A percentile compares a stretch with the other conserved stretches of the same genome.
These are phyloP conservation scores for Ariolimax columbianus DNA, from an alignment of 2,888 invertebrate genomes.

Conservation along the genomic window DNA sequence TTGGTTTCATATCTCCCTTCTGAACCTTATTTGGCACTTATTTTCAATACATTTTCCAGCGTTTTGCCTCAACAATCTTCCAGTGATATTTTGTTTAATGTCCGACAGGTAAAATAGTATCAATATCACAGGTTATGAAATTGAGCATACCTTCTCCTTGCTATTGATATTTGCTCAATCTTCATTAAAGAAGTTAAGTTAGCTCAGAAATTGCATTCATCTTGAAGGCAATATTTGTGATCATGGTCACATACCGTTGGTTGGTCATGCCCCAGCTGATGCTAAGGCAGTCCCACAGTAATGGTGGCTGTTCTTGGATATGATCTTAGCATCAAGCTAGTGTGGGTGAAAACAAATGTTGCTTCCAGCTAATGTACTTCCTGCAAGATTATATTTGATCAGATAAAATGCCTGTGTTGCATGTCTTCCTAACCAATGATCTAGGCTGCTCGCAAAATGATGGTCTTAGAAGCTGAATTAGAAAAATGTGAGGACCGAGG, in stretches of 20 bases:
- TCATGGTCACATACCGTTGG: too few relatives aligned
- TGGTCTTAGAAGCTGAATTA: conserved; percentile 97
- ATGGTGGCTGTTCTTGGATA: too few relatives aligned
- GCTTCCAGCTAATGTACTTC: not conserved
- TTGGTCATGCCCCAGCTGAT: too few relatives aligned
- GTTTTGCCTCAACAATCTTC: too few relatives aligned
- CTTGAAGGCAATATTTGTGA: not conserved
- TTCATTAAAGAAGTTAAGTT: not conserved
- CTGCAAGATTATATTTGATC: not conserved
- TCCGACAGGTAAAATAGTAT: too few relatives aligned
- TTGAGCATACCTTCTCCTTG: not conserved
- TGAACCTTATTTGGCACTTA: too few relatives aligned
- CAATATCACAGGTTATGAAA: not conserved
- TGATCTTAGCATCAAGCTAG: too few relatives aligned
- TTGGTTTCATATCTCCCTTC: too few relatives aligned
- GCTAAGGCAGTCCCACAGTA: too few relatives aligned
- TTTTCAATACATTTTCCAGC: too few relatives aligned
- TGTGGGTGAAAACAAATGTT: not conserved
- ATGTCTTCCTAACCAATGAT: conserved; percentile 41
- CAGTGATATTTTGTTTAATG: too few relatives aligned
- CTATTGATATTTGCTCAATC: not conserved
- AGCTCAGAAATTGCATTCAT: not conserved
- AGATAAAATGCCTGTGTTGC: conserved; percentile 40
- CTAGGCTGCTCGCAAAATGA: conserved; percentile 99
- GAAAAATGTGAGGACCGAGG: conserved; percentile 76